Percentiles rank a stretch among this genome's conserved stretches.
phyloP scores from a whole-genome alignment of 2,113 vertebrate genomes.

The Phalacrocorax carbo region DNA sequence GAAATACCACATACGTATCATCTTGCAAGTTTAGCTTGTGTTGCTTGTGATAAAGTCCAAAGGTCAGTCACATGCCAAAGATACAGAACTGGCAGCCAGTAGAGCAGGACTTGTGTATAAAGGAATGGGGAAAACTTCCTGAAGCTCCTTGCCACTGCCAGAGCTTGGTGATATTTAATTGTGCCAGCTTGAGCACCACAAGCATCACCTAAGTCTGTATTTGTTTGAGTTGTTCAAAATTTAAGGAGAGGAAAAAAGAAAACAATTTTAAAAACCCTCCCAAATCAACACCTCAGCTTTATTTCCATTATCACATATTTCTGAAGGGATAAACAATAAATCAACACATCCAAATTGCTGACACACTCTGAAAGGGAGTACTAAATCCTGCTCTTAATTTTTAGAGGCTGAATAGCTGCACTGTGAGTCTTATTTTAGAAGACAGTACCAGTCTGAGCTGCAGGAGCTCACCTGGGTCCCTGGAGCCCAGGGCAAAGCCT shows the following conservation, averaged over 20 bases:
- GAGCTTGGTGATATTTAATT: not conserved
- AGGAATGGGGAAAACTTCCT: not conserved
- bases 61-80: not conserved
- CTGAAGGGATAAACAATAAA: not conserved
- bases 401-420: not conserved
- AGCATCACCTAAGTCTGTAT: not conserved
- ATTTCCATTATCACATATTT: not conserved
- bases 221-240: not conserved
- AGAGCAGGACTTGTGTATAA: not conserved
- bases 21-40: not conserved
- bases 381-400: not conserved
- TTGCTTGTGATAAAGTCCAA: not conserved
- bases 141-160: not conserved
- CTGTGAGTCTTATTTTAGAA: not conserved
- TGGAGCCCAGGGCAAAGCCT: not conserved
- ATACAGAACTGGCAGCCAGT: not conserved
- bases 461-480: not conserved
- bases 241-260: not conserved
- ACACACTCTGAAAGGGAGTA: not conserved
- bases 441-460: not conserved
- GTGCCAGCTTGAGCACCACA: not conserved
- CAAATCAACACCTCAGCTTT: not conserved
- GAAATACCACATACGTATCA: not conserved
- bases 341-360: not conserved
- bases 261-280: rapidly evolving